Conservation (phyloP, 2,113 vertebrate genomes). For the Aldabrachelys gigantea region DNA sequence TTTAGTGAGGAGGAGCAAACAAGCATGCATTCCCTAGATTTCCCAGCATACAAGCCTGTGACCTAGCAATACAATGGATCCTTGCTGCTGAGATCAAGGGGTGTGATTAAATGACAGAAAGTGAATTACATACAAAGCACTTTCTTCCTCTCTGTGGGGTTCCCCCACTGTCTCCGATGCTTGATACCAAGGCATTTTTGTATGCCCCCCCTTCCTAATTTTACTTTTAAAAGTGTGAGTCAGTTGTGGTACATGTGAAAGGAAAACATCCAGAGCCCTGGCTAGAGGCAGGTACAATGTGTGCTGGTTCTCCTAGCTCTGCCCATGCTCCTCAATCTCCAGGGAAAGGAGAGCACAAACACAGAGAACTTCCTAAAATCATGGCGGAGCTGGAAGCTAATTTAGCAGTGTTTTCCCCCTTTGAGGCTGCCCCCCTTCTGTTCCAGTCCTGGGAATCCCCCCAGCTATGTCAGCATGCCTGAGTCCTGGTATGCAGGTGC, state of each 20-base stretch:
- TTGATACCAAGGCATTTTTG: neutral
- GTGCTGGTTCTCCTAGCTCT: neutral
- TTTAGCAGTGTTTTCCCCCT: neutral
- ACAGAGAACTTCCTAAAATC: too few relatives aligned
- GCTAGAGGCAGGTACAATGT: neutral
- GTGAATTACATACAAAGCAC: slow-evolving; percentile 15
- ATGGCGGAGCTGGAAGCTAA: neutral
- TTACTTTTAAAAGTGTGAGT: slow-evolving; percentile 9
- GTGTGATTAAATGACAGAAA: neutral
- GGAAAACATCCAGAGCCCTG: neutral
- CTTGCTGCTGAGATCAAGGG: neutral
- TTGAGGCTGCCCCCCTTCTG: neutral
- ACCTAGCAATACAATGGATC: neutral
- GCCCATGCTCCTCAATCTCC: neutral
- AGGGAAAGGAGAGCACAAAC: neutral
- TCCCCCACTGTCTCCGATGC: neutral
- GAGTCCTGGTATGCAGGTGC: neutral
- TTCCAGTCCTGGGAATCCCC: too few relatives aligned
- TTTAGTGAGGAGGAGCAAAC: neutral
- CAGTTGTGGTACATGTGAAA: neutral
- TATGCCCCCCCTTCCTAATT: neutral
- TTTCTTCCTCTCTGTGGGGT: neutral
- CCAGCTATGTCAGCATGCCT: neutral
- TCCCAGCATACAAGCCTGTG: neutral
- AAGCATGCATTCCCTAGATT: fast-evolving